Percentiles rank a stretch among this genome's conserved stretches.
These are phyloP conservation scores for Ageneiosus marmoratus DNA, from an alignment of 2,113 vertebrate species.

Conservation along the genomic window DNA sequence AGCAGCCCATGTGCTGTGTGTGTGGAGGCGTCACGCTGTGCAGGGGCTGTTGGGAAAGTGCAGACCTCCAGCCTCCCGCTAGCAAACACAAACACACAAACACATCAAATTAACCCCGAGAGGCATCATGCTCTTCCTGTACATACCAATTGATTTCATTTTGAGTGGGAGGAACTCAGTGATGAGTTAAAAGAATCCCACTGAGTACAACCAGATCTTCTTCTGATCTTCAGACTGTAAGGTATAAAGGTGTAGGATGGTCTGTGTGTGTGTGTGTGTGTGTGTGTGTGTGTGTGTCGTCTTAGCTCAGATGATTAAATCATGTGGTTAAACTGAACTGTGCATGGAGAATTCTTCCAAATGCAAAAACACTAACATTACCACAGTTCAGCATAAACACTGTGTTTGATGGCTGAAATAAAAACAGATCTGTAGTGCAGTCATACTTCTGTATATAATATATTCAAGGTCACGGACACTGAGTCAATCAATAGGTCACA, in stretches of 20 bases:
- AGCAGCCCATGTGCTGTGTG: neutral
- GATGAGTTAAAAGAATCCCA: slow-evolving; percentile 23
- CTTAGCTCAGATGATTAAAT: neutral
- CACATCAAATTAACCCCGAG: slow-evolving; percentile 39
- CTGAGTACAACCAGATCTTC: neutral
- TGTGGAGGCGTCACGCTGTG: slow-evolving; percentile 31
- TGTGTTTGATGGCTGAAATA: neutral
- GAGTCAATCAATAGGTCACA: neutral
- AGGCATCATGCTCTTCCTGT: slow-evolving; percentile 20
- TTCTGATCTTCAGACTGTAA: slow-evolving; percentile 21
- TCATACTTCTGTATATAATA: neutral
- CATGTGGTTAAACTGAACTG: neutral
- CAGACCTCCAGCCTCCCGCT: slow-evolving; percentile 26
- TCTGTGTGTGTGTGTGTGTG: slow-evolving; percentile 5
- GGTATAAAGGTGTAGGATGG: slow-evolving; percentile 5
- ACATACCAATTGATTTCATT: slow-evolving; percentile 4
- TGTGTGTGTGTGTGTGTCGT: neutral
- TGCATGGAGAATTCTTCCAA: neutral
- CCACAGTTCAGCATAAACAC: neutral
- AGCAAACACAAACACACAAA: slow-evolving; percentile 22
- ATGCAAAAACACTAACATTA: neutral
- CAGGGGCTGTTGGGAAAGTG: slow-evolving; percentile 15
- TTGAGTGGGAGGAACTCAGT: slow-evolving; percentile 24
- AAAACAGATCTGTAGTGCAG: neutral
- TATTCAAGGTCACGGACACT: neutral